Percentiles rank a stretch among this genome's conserved stretches.
These are phyloP conservation scores for Platynereis dumerilii DNA, from an alignment of 2,888 invertebrate species.

Conservation along the genomic window DNA sequence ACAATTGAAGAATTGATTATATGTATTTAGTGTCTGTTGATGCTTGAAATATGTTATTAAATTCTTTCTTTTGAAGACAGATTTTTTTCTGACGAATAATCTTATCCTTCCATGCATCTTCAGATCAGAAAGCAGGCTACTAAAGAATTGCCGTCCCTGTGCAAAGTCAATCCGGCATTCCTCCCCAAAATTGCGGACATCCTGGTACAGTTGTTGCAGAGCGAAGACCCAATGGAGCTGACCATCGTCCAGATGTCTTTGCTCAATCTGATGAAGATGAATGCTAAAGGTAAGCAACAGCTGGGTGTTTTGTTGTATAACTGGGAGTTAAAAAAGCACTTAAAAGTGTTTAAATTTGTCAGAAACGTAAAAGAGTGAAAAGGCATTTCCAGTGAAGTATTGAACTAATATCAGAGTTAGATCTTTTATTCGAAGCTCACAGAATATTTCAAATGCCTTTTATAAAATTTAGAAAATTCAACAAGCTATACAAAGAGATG, in stretches of 20 bases:
- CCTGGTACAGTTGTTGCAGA: constrained; percentile 85
- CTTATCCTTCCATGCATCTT: no score
- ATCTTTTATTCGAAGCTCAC: no score
- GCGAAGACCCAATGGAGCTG: constrained; percentile 79
- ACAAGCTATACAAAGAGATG: no score
- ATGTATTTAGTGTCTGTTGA: no score
- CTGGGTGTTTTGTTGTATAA: not conserved
- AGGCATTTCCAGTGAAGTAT: no score
- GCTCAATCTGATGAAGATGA: constrained; percentile 71
- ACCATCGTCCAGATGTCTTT: constrained; percentile 84
- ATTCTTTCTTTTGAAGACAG: no score
- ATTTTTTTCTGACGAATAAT: no score
- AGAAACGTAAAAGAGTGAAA: not conserved
- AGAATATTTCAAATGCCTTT: no score
- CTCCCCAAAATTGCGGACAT: constrained; percentile 89
- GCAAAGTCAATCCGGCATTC: constrained; percentile 83
- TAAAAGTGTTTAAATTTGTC: not conserved
- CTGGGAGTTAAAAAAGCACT: not conserved
- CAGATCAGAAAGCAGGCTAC: constrained; percentile 94
- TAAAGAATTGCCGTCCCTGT: constrained; percentile 85
- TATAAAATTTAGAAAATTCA: no score
- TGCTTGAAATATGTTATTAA: no score
- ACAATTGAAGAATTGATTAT: no score
- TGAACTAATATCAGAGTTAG: no score
- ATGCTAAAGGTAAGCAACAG: constrained; percentile 57